Evolutionary conservation across 1,140 invertebrate species (phyloP).

Genomic region (Coelopa frigida): DNA sequence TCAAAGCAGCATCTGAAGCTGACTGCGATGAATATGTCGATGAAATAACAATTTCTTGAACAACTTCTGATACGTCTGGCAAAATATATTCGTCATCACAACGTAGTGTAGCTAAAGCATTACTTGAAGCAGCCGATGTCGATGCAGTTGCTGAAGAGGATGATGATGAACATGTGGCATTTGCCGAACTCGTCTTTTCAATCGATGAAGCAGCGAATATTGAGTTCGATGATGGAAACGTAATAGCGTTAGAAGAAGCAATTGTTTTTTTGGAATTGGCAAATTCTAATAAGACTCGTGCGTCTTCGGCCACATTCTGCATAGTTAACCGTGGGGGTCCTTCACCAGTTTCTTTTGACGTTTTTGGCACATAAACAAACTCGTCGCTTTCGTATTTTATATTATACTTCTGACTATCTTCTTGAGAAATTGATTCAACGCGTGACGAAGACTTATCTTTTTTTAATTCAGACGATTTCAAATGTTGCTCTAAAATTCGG

Average conservation of each 20-base stretch:
- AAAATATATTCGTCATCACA: constrained; percentile 33
- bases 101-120: constrained; percentile 1
- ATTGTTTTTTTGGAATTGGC: constrained; percentile 30
- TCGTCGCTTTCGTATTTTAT: no score
- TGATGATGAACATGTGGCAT: no score
- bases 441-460: no score
- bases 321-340: not conserved
- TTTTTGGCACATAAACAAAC: no score
- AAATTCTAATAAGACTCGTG: constrained; percentile 34
- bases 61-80: constrained; percentile 22
- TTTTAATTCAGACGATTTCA: constrained; percentile 20
- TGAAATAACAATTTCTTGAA: constrained; percentile 40
- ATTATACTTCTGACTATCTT: no score
- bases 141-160: not conserved
- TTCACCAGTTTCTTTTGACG: no score
- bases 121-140: not conserved
- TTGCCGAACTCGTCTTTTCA: no score
- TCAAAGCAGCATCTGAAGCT: constrained; percentile 10
- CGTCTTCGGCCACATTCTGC: constrained; percentile 33
- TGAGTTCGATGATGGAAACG: no score
- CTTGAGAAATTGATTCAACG: no score
- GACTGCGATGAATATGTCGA: constrained; percentile 30
- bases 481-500: constrained; percentile 36
- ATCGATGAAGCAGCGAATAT: no score
- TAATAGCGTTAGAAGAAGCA: not conserved